Evolutionary conservation across 1,140 invertebrate genomes (phyloP), one percentile per base, ranked within the genome.

Genomic region (Anastrepha obliqua): DNA sequence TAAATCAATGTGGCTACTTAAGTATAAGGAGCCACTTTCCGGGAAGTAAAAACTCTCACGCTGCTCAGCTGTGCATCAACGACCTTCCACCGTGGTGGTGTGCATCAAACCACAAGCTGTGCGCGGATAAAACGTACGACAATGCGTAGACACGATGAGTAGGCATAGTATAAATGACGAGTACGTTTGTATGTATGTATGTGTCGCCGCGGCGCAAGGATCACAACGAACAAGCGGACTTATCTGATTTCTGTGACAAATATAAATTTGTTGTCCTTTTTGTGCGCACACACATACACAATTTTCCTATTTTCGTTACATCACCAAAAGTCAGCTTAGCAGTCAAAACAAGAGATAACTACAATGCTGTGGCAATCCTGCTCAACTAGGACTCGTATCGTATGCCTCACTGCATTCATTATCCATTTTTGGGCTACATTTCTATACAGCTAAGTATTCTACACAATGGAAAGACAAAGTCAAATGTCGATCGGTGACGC

Each of bases 181-280:
- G 74, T 58, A 15, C 55, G 17, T 81, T 29, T 29, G 29, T 29
- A 29, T 29, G 29, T 29, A 29, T 29, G 29, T 29, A 29, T 29
- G 29, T 29, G 29, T 29, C 29, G 60, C 0, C 47, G 20, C 51
- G 47, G 74, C 47, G 47, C n/a, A 81, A 58, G 47, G 17, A 47
- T 74, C 13, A 74, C 70, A 51, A 74, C 44, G 47, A 74, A 51
- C 17, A 74, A 51, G 17, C 47, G 74, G 74, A 81, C 74, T 81
- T 81, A 81, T 81, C 74, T 81, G 74, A 81, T 81, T 81, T 81
- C n/a, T 81, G 74, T 81, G 47, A 81, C 74, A 81, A 58, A 81
- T 29, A 20, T 58, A 20, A 51, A 29, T 55, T 81, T 81, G 20
- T 3, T 9, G 47, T 51, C 7, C 74, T 81, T 81, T 81, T 67